phyloP scores from a whole-genome alignment of 1,140 invertebrate species.

The Pygmarrhopalites habei region DNA sequence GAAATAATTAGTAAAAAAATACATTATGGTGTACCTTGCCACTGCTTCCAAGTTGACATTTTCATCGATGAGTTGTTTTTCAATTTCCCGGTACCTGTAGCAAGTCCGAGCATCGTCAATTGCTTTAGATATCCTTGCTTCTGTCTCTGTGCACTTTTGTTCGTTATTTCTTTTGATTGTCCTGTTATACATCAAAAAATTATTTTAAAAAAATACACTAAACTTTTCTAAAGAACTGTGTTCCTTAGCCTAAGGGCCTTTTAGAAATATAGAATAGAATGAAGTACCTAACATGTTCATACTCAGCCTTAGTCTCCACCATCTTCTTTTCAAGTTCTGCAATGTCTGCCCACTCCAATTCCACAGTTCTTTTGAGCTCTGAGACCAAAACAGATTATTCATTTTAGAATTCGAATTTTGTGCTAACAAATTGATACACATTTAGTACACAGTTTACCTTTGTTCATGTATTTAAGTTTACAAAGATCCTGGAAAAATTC shows the following conservation, averaged over 20 bases:
- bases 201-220: no score
- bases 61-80: constrained; percentile 9
- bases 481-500: constrained; percentile 3
- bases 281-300: background rate
- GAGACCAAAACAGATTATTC: no score
- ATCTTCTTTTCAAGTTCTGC: constrained; percentile 6
- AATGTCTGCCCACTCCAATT: constrained; percentile 3
- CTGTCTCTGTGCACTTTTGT: no score
- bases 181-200: no score
- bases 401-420: background rate
- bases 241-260: no score
- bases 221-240: no score
- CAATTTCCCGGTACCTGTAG: constrained; percentile 3
- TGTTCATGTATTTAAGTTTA: constrained; percentile 15
- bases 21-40: no score
- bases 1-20: no score
- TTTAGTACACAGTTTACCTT: background rate
- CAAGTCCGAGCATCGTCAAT: constrained; percentile 5
- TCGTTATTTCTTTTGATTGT: no score
- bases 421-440: background rate
- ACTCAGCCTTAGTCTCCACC: background rate
- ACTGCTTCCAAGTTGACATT: constrained; percentile 12
- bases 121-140: no score
- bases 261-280: no score
- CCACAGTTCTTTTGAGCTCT: background rate